Percentiles rank a stretch among this genome's conserved stretches.
Evolutionary conservation across 2,888 invertebrate species (phyloP).

Genomic region (Eueremaeus valkanovi): DNA sequence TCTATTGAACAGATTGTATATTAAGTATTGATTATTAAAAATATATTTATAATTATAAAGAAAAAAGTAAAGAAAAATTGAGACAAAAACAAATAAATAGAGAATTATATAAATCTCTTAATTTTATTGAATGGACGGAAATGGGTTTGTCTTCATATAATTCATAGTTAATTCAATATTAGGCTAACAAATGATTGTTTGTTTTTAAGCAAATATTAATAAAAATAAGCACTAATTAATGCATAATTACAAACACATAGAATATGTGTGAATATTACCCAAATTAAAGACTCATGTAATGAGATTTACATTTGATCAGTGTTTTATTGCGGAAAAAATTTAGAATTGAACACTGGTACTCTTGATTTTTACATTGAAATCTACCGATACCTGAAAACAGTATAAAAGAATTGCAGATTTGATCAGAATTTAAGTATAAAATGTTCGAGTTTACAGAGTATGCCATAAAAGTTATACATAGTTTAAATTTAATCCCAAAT

Average conservation of each 20-base stretch:
- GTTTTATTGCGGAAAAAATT: too few species aligned
- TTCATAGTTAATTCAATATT: neutral
- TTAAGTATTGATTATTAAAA: too few species aligned
- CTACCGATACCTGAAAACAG: slow-evolving; percentile 12
- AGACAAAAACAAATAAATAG: neutral
- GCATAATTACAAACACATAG: neutral
- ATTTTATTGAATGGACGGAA: neutral
- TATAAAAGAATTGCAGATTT: neutral
- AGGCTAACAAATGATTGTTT: neutral
- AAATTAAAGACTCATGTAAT: neutral
- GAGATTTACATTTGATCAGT: too few species aligned
- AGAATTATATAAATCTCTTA: neutral
- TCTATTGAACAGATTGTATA: too few species aligned
- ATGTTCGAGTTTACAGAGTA: too few species aligned
- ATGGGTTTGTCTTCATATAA: neutral
- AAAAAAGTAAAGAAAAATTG: too few species aligned
- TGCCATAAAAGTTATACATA: too few species aligned
- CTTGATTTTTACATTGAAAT: neutral
- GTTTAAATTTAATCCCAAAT: neutral
- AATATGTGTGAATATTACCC: slow-evolving; percentile 1
- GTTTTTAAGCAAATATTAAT: neutral
- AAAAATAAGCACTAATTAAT: neutral
- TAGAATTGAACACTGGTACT: neutral
- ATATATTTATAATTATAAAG: too few species aligned
- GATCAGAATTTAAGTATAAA: neutral